These are phyloP conservation scores for Dicyema japonicum DNA, from an alignment of 1,140 invertebrate species.

Conservation along the genomic window DNA sequence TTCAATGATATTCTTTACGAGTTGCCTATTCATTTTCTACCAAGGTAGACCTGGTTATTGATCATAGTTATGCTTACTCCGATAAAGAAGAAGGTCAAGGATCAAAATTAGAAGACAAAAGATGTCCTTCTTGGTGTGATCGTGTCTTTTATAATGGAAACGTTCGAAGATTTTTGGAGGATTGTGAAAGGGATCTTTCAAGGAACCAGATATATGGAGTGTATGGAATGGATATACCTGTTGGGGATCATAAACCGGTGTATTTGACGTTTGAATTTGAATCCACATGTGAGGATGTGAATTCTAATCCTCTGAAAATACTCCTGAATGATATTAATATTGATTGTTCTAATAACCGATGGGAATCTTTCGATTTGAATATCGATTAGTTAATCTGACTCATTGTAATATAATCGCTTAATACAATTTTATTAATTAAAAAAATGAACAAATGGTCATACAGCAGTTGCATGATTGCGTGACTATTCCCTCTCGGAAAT, in stretches of 20 bases:
- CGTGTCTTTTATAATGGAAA: neutral
- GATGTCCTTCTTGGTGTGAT: slow-evolving; percentile 1
- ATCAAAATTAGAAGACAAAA: slow-evolving; percentile 1
- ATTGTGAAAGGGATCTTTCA: neutral
- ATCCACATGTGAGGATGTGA: no score
- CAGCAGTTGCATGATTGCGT: no score
- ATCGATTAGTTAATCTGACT: no score
- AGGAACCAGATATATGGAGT: neutral
- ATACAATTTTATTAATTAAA: no score
- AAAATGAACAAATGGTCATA: no score
- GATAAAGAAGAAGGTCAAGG: neutral
- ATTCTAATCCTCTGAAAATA: no score
- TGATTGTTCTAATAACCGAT: no score
- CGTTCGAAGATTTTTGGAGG: neutral
- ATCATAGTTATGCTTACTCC: neutral
- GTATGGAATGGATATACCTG: neutral
- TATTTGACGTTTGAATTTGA: no score
- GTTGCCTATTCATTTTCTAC: neutral
- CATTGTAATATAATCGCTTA: no score
- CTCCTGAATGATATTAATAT: no score
- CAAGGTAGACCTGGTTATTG: neutral
- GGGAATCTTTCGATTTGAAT: no score
- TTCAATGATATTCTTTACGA: neutral
- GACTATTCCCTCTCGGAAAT: no score
- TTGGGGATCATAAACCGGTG: slow-evolving; percentile 2